Conservation (phyloP, 2,113 vertebrate genomes). For the Anhinga anhinga region DNA sequence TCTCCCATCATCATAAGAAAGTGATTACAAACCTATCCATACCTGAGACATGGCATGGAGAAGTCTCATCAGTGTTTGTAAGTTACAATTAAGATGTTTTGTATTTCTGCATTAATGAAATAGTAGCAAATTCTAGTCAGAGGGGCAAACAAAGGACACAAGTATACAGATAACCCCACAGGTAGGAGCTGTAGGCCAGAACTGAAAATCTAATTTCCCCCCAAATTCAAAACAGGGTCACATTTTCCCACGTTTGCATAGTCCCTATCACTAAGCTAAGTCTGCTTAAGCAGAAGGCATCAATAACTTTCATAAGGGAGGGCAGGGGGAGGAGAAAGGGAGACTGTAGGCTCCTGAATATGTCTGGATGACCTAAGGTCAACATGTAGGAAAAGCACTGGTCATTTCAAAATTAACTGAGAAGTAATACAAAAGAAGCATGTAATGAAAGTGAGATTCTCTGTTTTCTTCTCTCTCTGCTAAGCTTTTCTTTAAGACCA, state of each 20-base stretch:
- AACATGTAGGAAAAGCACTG: not conserved
- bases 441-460: not conserved
- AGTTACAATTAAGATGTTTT: not conserved
- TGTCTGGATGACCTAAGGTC: not conserved
- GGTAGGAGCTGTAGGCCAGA: not conserved
- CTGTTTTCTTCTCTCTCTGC: not conserved
- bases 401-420: not conserved
- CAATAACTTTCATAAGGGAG: accelerated
- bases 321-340: not conserved
- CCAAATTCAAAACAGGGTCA: not conserved
- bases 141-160: not conserved
- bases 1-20: not conserved
- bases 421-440: not conserved
- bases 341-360: not conserved
- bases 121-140: not conserved
- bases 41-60: not conserved
- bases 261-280: not conserved
- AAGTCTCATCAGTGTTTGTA: not conserved
- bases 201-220: not conserved
- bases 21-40: not conserved
- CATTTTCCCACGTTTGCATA: not conserved
- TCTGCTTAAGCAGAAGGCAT: not conserved
- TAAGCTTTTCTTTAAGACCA: not conserved
- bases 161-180: not conserved
- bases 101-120: not conserved